phyloP scores from a whole-genome alignment of 2,888 invertebrate genomes.

The Coleophora flavipennella region DNA sequence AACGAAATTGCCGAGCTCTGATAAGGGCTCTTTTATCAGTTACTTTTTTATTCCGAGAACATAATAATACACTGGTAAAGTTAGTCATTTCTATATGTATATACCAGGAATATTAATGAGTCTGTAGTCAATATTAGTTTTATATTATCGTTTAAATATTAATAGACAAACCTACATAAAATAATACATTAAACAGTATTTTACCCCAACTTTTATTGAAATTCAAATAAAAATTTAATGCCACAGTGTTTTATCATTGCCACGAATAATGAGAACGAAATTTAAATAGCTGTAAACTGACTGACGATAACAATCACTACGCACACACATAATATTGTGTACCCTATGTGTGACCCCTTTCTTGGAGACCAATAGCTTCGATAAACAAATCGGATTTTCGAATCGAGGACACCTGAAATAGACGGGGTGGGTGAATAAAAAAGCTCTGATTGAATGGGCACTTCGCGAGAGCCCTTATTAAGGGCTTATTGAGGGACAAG shows the following conservation, averaged over 20 bases:
- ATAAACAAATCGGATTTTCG: conserved; percentile 58
- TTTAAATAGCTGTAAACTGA: conserved; percentile 42
- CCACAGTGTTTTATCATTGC: conserved; percentile 50
- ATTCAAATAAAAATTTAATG: conserved; percentile 39
- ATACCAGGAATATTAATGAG: too few relatives aligned
- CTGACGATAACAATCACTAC: conserved; percentile 46
- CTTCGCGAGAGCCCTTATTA: conserved; percentile 55
- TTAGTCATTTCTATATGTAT: too few relatives aligned
- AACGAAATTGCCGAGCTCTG: neutral
- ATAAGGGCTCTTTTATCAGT: neutral
- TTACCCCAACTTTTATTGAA: conserved; percentile 16
- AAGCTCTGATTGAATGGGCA: conserved; percentile 51
- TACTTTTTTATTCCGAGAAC: neutral
- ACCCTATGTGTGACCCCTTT: conserved; percentile 34
- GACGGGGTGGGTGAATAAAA: conserved; percentile 41
- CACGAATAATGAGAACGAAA: conserved; percentile 34
- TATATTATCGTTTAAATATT: too few relatives aligned
- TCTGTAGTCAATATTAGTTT: too few relatives aligned
- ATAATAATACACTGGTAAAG: conserved; percentile 2
- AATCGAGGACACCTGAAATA: conserved; percentile 65
- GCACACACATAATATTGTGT: conserved; percentile 45
- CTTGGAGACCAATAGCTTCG: conserved; percentile 44
- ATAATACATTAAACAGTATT: too few relatives aligned
- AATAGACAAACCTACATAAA: too few relatives aligned
- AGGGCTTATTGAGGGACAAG: conserved; percentile 61